Evolutionary conservation across 2,797 vertebrate species (phyloP), one percentile per base, ranked within the genome.

Genomic region (Mus minutoides): DNA sequence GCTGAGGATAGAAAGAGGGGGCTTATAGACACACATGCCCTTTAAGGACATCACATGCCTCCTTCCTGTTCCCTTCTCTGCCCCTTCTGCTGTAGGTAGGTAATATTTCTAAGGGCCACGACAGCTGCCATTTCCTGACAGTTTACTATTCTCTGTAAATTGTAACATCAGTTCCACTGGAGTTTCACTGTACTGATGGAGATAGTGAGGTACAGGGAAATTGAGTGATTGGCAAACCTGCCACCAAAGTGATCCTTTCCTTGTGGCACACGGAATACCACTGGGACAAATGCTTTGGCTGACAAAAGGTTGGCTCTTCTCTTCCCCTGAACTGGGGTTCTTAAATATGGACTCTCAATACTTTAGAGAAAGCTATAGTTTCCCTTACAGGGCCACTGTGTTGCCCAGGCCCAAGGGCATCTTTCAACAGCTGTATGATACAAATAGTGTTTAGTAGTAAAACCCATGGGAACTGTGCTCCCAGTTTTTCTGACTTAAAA

Each of bases 41-140:
- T 49, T 49, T 54, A 54, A 31, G 46, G 43, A 5, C 3, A 8
- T 9, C 60, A 58, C 73, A 2, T 11, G 52, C 26, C 34, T 90
- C 67, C 10, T 64, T n/a, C 14, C 76, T 3, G 34, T 43, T 26
- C 29, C 77, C 34, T 46, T n/a, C 31, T 31, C 62, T 34, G 69
- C 43, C 31, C 0, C 0, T 5, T 31, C 9, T 0, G 54, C 62
- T 3, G 4, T 17, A 5, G 2, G 56, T 37, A 10, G 17, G 21
- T 62, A 31, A 43, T 46, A 37, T 43, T 88, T 24, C 4, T 17
- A 49, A 0, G 14, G 54, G 43, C 52, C 34, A 37, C 0, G 37
- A n/a, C 6, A 64, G 77, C 77, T 80, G 43, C 29, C 22, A 6
- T 22, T 24, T 52, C 62, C 29, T 62, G 80, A 71, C 56, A 9